Percentiles rank a stretch among this genome's conserved stretches.
Conservation (phyloP, 2,113 vertebrate species). For the Otocyon megalotis region DNA sequence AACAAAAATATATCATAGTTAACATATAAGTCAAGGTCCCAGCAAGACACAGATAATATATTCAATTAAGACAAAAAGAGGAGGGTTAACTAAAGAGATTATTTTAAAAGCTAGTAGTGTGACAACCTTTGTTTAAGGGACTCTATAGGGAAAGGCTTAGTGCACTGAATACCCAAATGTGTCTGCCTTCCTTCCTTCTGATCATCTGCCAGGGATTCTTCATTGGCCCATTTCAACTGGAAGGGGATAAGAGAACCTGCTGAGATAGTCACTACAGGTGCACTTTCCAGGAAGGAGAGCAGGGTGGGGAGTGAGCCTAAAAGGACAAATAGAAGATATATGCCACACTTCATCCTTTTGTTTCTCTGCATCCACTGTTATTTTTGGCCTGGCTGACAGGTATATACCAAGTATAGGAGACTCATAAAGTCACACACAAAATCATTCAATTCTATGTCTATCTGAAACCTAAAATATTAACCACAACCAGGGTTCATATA, state of each 20-base stretch:
- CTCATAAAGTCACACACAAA: not conserved
- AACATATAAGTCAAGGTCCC: not conserved
- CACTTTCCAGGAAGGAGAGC: not conserved
- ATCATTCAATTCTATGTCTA: not conserved
- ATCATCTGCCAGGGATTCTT: not conserved
- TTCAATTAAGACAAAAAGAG: not conserved
- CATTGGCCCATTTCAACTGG: not conserved
- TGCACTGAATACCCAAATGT: not conserved
- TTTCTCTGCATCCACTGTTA: not conserved
- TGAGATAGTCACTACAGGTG: not conserved
- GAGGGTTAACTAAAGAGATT: not conserved
- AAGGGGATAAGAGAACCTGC: not conserved
- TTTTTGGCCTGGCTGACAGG: not conserved
- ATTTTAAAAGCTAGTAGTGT: not conserved
- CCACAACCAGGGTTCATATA: not conserved
- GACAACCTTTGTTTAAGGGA: not conserved
- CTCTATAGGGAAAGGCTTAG: not conserved
- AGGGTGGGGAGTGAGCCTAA: not conserved
- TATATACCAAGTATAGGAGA: not conserved
- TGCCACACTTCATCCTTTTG: not conserved
- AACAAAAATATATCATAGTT: conserved; percentile 14
- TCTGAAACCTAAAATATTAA: not conserved
- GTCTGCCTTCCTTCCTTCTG: not conserved
- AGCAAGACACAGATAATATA: not conserved
- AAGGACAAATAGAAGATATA: not conserved